Conservation (phyloP, 1,140 invertebrate species). For the Pachypeltis micranthus region DNA sequence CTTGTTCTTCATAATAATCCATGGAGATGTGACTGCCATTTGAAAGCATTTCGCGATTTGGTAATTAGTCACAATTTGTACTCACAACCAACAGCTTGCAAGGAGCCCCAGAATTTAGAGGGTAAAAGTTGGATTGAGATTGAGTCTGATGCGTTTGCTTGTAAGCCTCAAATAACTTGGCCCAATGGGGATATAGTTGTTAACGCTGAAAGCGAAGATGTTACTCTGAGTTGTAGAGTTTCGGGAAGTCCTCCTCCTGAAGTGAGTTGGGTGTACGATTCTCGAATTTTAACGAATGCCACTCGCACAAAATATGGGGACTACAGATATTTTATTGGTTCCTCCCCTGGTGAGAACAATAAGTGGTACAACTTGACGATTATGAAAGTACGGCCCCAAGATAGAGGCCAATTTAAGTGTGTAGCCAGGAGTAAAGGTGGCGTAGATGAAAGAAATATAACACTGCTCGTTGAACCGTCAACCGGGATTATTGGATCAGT, state of each 20-base stretch:
- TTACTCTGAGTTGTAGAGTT: slow-evolving; percentile 64
- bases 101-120: slow-evolving; percentile 48
- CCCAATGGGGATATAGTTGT: slow-evolving; percentile 38
- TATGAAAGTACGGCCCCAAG: slow-evolving; percentile 50
- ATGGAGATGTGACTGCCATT: slow-evolving; percentile 77
- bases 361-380: slow-evolving; percentile 68
- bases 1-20: slow-evolving; percentile 67
- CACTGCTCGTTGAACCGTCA: slow-evolving; percentile 44
- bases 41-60: slow-evolving; percentile 67
- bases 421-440: slow-evolving; percentile 75
- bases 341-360: slow-evolving; percentile 25
- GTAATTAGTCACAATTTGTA: slow-evolving; percentile 57
- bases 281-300: slow-evolving; percentile 45
- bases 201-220: slow-evolving; percentile 46
- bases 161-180: slow-evolving; percentile 54
- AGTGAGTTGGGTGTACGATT: slow-evolving; percentile 60
- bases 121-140: slow-evolving; percentile 60
- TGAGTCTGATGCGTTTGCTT: slow-evolving; percentile 65
- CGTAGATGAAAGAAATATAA: slow-evolving; percentile 58
- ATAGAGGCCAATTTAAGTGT: slow-evolving; percentile 81
- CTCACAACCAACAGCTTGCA: slow-evolving; percentile 54
- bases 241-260: slow-evolving; percentile 61
- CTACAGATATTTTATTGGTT: slow-evolving; percentile 28
- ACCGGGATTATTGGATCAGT: slow-evolving; percentile 20
- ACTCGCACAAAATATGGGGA: slow-evolving; percentile 32